Conservation (phyloP, 2,888 invertebrate genomes). For the Labia minor region DNA sequence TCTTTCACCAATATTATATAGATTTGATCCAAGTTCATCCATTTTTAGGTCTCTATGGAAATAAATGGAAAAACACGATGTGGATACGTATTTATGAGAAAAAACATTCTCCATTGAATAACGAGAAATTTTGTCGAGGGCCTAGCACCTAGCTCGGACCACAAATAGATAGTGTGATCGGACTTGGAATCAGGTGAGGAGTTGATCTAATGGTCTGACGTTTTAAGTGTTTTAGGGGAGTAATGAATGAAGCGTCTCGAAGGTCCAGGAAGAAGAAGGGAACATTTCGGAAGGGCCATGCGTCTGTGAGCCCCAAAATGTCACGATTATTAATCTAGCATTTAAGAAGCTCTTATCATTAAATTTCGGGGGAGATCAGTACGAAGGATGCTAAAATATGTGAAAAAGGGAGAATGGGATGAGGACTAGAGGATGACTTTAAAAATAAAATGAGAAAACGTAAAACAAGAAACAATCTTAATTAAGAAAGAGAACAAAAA, state of each 20-base stretch:
- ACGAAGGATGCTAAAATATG: neutral
- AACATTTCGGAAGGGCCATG: neutral
- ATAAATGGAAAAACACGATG: neutral
- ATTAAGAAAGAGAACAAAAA: neutral
- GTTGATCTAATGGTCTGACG: neutral
- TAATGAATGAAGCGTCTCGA: neutral
- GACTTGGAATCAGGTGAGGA: neutral
- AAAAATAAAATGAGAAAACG: neutral
- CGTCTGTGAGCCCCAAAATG: neutral
- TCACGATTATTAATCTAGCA: neutral
- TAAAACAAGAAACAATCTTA: neutral
- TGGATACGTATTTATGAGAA: neutral
- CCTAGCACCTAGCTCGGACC: neutral
- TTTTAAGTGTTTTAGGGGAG: neutral
- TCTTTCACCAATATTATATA: neutral
- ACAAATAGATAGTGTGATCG: neutral
- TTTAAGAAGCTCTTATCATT: neutral
- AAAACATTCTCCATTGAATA: neutral
- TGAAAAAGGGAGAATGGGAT: neutral
- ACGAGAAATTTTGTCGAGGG: neutral
- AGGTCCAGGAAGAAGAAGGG: neutral
- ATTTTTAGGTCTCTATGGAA: neutral
- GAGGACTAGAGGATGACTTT: neutral
- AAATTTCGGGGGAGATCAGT: neutral
- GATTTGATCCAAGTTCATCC: neutral